Evolutionary conservation across 2,888 invertebrate genomes (phyloP).

Genomic region (Harmothoe impar): DNA sequence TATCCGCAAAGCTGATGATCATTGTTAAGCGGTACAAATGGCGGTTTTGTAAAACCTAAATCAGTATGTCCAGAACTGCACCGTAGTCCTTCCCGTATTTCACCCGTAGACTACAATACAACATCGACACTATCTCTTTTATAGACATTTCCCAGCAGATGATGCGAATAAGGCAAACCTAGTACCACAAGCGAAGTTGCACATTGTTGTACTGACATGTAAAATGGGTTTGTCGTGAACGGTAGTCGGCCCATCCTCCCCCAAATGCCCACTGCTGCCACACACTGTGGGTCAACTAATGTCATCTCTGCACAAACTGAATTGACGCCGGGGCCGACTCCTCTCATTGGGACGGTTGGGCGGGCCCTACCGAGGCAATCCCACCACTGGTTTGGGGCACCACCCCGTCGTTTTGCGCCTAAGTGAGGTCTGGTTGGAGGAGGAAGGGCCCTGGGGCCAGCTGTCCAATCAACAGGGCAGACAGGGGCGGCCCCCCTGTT

Average conservation of each 20-base stretch:
- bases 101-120: too few relatives aligned
- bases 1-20: too few relatives aligned
- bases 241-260: background rate
- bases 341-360: conserved; percentile 32
- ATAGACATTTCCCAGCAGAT: too few relatives aligned
- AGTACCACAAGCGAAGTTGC: background rate
- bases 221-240: background rate
- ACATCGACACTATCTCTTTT: too few relatives aligned
- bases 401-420: background rate
- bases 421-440: background rate
- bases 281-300: background rate
- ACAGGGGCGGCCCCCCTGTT: conserved; percentile 29
- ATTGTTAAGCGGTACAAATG: too few relatives aligned
- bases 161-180: too few relatives aligned
- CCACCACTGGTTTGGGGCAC: background rate
- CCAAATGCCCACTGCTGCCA: background rate
- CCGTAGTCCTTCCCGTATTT: too few relatives aligned
- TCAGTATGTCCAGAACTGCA: too few relatives aligned
- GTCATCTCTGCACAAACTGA: conserved; percentile 18
- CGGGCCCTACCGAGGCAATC: background rate
- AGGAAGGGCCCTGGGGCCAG: background rate
- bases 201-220: background rate
- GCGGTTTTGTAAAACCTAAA: too few relatives aligned
- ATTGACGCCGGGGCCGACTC: background rate
- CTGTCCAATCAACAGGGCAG: background rate